Evolutionary conservation across 2,888 invertebrate genomes (phyloP).

Genomic region (Clunio marinus): DNA sequence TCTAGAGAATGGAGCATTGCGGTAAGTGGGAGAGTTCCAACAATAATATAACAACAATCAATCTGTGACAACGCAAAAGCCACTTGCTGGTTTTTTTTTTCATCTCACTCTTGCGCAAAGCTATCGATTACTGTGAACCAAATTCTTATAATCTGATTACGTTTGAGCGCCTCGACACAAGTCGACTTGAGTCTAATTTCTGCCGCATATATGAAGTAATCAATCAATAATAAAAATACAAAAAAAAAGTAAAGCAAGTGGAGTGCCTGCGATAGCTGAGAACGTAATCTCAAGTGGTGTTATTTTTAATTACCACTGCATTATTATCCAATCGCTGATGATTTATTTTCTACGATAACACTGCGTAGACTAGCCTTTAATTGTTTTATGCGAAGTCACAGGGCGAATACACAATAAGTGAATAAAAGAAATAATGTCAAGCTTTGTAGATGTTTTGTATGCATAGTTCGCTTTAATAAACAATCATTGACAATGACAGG

Average conservation of each 20-base stretch:
- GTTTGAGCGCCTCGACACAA: not conserved
- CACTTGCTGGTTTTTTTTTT: not conserved
- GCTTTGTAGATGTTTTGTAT: too few species aligned
- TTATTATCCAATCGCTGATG: slow-evolving; percentile 13
- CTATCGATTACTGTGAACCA: slow-evolving; percentile 1
- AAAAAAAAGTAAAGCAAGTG: too few species aligned
- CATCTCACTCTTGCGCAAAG: not conserved
- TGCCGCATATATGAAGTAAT: not conserved
- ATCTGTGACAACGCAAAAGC: not conserved
- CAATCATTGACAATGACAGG: too few species aligned
- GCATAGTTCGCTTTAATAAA: too few species aligned
- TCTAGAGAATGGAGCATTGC: too few species aligned
- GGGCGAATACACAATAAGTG: too few species aligned
- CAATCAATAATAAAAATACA: too few species aligned
- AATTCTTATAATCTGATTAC: slow-evolving; percentile 1
- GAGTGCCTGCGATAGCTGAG: not conserved
- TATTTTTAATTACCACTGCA: slow-evolving; percentile 20
- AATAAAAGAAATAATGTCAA: too few species aligned
- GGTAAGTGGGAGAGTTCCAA: too few species aligned
- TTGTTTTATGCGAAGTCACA: not conserved
- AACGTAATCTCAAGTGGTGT: slow-evolving; percentile 3
- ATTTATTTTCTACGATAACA: not conserved
- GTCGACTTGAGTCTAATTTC: not conserved
- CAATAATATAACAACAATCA: too few species aligned
- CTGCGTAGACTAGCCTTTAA: not conserved